Conservation (phyloP, 1,140 invertebrate genomes). For the Micrasema minimum region DNA sequence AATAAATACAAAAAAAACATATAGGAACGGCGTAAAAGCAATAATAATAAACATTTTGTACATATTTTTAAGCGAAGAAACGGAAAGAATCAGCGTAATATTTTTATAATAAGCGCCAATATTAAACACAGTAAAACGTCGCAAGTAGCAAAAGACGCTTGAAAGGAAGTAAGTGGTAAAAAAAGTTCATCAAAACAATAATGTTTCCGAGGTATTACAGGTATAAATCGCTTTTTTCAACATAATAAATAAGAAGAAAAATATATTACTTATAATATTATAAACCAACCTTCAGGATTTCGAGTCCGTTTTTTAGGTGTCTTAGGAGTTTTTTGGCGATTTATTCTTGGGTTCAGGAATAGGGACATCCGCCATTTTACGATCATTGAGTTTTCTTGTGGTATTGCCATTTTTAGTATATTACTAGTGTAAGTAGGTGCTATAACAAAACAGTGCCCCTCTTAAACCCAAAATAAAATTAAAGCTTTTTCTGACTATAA, state of each 20-base stretch:
- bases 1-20: constrained; percentile 42
- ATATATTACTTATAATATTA: constrained; percentile 26
- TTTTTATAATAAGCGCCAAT: constrained; percentile 41
- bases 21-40: too few relatives aligned
- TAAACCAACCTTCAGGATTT: constrained; percentile 64
- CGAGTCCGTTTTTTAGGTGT: constrained; percentile 61
- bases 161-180: constrained; percentile 50
- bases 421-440: too few relatives aligned
- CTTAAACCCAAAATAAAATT: too few relatives aligned
- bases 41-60: too few relatives aligned
- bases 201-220: background rate
- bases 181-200: constrained; percentile 40
- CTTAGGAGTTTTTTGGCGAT: constrained; percentile 38
- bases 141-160: constrained; percentile 33
- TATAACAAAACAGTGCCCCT: too few relatives aligned
- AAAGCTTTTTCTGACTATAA: too few relatives aligned
- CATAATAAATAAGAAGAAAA: background rate
- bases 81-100: background rate
- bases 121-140: constrained; percentile 14
- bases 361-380: constrained; percentile 67
- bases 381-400: constrained; percentile 22
- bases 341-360: constrained; percentile 60
- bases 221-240: background rate
- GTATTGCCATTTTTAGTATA: background rate
- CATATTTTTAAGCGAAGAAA: background rate